phyloP scores from a whole-genome alignment of 1,140 invertebrate species.

The Ctenoplectra terminalis region DNA sequence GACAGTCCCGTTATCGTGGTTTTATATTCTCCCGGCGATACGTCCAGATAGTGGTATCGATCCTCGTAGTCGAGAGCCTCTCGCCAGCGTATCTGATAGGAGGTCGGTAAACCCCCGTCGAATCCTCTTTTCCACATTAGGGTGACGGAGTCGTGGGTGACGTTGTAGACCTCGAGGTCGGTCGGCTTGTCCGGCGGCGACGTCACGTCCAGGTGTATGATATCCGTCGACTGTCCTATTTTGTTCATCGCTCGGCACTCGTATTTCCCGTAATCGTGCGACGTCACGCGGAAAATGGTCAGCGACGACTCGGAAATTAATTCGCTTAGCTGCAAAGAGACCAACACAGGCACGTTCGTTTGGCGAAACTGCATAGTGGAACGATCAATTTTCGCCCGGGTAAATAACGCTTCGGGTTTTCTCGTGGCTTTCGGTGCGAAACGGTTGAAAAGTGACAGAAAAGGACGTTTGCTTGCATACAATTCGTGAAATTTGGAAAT shows the following conservation, averaged over 20 bases:
- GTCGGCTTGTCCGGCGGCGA: conserved; percentile 93
- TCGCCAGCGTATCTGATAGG: conserved; percentile 91
- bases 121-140: conserved; percentile 96
- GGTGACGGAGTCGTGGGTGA: conserved; percentile 94
- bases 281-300: conserved; percentile 91
- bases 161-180: conserved; percentile 90
- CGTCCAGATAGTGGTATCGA: conserved; percentile 90
- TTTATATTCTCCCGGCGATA: conserved; percentile 87
- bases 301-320: conserved; percentile 91
- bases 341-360: neutral
- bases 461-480: neutral
- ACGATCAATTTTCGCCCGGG: conserved; percentile 4
- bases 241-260: conserved; percentile 95
- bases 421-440: neutral
- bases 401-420: conserved; percentile 4
- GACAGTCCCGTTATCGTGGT: conserved; percentile 89
- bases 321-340: conserved; percentile 82
- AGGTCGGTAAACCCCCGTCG: conserved; percentile 94
- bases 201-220: conserved; percentile 92
- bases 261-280: conserved; percentile 94
- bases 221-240: conserved; percentile 90
- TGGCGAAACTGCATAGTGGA: neutral
- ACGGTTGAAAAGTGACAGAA: neutral
- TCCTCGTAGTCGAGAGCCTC: conserved; percentile 84
- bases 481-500: neutral